These are phyloP conservation scores for Sinosuthora webbiana DNA, from an alignment of 2,113 vertebrate species.

Conservation along the genomic window DNA sequence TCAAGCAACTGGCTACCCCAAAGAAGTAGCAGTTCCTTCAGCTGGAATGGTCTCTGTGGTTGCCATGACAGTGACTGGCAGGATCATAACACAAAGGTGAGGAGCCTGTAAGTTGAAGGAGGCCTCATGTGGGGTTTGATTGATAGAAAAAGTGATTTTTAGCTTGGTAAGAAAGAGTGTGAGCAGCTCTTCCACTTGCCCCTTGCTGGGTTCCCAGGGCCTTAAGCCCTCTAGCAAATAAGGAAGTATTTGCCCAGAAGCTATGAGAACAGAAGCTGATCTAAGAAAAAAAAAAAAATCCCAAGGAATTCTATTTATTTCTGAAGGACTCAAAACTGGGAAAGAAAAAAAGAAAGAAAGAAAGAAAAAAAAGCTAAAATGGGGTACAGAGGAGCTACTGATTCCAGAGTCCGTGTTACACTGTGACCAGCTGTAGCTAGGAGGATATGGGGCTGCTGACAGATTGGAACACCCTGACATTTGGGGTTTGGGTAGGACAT, in stretches of 20 bases:
- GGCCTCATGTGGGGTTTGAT: conserved; percentile 42
- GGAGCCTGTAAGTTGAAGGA: conserved; percentile 11
- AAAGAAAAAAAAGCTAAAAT: not conserved
- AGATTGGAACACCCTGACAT: not conserved
- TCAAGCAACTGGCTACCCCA: not conserved
- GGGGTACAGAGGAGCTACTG: not conserved
- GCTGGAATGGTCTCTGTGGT: conserved; percentile 15
- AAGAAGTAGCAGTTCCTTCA: not conserved
- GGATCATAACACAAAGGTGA: conserved; percentile 41
- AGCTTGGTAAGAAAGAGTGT: not conserved
- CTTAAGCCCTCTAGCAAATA: conserved; percentile 45
- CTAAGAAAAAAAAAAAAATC: not conserved
- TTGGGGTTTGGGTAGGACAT: not conserved
- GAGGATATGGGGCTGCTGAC: not conserved
- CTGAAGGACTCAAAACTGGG: not conserved
- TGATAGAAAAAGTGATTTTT: conserved; percentile 54
- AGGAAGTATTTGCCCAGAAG: conserved; percentile 43
- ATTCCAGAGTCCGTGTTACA: fast-evolving
- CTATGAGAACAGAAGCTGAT: conserved; percentile 24
- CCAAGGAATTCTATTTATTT: not conserved
- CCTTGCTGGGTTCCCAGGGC: conserved; percentile 74
- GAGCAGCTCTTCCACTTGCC: conserved; percentile 28
- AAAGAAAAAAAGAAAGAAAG: not conserved
- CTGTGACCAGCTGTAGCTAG: not conserved
- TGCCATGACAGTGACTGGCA: conserved; percentile 42